These are phyloP conservation scores for Diaprepes abbreviatus DNA, from an alignment of 2,888 invertebrate genomes.

Conservation along the genomic window DNA sequence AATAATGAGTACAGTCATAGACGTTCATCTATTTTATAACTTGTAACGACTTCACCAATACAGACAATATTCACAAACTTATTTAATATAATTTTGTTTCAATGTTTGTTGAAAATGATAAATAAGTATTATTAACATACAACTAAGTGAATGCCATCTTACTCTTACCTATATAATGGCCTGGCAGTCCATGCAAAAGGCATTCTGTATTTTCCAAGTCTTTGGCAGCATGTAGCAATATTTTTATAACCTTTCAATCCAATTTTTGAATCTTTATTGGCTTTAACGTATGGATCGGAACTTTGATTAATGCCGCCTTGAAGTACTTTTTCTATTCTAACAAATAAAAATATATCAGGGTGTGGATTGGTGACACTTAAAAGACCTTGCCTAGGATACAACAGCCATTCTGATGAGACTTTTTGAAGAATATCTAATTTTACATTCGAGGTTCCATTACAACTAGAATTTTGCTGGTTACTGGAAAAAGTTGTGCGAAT, in stretches of 20 bases:
- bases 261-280: conserved; percentile 82
- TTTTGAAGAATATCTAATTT: conserved; percentile 76
- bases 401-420: conserved; percentile 82
- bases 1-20: no score
- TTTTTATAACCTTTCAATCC: conserved; percentile 86
- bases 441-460: conserved; percentile 52
- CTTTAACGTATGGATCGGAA: conserved; percentile 88
- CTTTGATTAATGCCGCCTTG: conserved; percentile 90
- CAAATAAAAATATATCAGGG: conserved; percentile 92
- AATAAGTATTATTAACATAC: no score
- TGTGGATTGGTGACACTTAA: conserved; percentile 91
- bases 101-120: background rate
- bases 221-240: conserved; percentile 83
- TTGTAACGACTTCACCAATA: no score
- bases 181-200: conserved; percentile 98
- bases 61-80: no score
- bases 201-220: conserved; percentile 92
- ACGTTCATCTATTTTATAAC: no score
- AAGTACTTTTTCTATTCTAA: conserved; percentile 92
- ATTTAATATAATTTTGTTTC: no score
- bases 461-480: conserved; percentile 61
- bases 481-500: conserved; percentile 73
- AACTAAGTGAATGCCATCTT: background rate
- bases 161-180: conserved; percentile 78
- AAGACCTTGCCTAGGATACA: conserved; percentile 79